These are phyloP conservation scores for Periparus ater DNA, from an alignment of 2,797 vertebrate species.

Conservation along the genomic window DNA sequence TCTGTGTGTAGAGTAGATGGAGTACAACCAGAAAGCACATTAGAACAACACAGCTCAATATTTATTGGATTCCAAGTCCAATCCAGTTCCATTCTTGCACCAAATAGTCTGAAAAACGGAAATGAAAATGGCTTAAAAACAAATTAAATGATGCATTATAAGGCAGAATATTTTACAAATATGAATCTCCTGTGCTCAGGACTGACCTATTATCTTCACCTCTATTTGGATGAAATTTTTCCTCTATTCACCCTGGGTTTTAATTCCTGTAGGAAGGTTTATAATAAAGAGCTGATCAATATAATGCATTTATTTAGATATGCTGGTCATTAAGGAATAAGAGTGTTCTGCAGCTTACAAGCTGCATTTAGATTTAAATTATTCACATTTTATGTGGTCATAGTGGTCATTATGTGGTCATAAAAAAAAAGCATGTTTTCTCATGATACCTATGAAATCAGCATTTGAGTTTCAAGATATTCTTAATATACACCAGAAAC, in stretches of 20 bases:
- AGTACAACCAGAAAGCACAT: background rate
- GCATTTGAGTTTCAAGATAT: background rate
- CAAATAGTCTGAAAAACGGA: background rate
- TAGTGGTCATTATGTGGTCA: background rate
- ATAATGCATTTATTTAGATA: background rate
- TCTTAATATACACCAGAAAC: background rate
- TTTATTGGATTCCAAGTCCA: conserved; percentile 17
- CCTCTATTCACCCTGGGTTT: background rate
- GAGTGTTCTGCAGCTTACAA: background rate
- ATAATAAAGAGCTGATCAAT: background rate
- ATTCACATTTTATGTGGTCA: background rate
- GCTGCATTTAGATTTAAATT: no score
- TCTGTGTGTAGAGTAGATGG: background rate
- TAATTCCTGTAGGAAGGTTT: background rate
- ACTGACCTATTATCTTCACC: background rate
- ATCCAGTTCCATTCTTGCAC: background rate
- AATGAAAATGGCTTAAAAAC: background rate
- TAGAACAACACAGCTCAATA: conserved; percentile 12
- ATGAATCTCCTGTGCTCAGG: background rate
- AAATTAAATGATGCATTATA: background rate
- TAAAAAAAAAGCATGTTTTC: background rate
- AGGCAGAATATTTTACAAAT: background rate
- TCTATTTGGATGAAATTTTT: background rate
- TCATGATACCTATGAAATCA: background rate
- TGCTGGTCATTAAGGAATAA: background rate